Base-by-base conservation (phyloP, 2,888 invertebrate species). In the Leptinotarsa tumamoca region DNA sequence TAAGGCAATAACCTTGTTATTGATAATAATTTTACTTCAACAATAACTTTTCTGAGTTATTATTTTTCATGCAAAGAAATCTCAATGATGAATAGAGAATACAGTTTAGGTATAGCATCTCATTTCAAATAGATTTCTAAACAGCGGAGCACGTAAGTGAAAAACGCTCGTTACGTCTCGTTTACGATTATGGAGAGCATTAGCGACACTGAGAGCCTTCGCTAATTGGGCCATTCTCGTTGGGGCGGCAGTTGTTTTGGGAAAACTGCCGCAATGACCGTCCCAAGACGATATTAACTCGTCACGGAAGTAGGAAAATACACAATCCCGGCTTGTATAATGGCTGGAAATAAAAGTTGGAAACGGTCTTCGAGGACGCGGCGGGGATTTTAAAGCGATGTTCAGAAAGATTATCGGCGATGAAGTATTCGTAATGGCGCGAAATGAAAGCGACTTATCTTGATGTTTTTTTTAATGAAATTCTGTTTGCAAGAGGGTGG, bases 141-240 rank as follows among this genome's bases (percentile, higher is more conserved):
- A 67, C 74, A 74, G 67, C 71, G 61, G 69, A 67, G 70, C 67
- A 68, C 43, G 10, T 72, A 72, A 78, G 74, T 76, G 79, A 80
- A 77, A 78, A 78, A 77, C 77, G 76, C 77, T 79, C 72, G 61
- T 74, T 75, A 56, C 68, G 73, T 70, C 71, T 76, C 77, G 73
- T 78, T 78, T 78, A 78, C 75, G 75, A 74, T 79, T 80, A 79
- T 78, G 75, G 75, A 67, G 69, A 54, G 72, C 79, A 77, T 79
- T 80, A 80, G 75, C 74, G 77, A 79, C 78, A 71, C 74, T 67
- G 79, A 73, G 69, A 58, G 58, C 14, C 68, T 72, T 68, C 74
- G 78, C 78, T 80, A 80, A 80, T 79, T 77, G 77, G 75, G 43
- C 73, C 75, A 54, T 78, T 73, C 76, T 76, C 78, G 79, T 79